These are phyloP conservation scores for Achatina immaculata DNA, from an alignment of 1,140 invertebrate genomes.

Conservation along the genomic window DNA sequence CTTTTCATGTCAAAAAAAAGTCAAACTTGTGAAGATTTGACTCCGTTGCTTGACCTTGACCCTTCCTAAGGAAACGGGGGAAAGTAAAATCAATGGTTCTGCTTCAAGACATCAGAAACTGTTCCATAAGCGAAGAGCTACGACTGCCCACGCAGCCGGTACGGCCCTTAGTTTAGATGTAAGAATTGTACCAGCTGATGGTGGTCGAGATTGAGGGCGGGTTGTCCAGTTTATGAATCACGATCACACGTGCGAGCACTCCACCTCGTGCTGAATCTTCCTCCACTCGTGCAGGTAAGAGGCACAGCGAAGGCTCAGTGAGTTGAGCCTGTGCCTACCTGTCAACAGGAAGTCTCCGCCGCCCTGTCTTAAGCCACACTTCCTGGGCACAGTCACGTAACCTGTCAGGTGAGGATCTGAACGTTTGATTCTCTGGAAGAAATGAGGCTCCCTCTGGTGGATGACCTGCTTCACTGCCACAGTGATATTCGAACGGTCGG, in stretches of 20 bases:
- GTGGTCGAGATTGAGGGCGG: too few relatives aligned
- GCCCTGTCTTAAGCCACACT: slow-evolving; percentile 81
- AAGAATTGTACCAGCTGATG: too few relatives aligned
- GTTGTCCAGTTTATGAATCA: too few relatives aligned
- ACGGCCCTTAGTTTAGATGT: too few relatives aligned
- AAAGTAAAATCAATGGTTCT: too few relatives aligned
- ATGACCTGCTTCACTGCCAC: slow-evolving; percentile 53
- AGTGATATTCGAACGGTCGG: slow-evolving; percentile 46
- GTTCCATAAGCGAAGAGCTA: too few relatives aligned
- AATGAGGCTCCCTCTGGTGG: slow-evolving; percentile 41
- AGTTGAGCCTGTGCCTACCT: slow-evolving; percentile 80
- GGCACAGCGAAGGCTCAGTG: slow-evolving; percentile 81
- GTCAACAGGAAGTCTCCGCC: slow-evolving; percentile 85
- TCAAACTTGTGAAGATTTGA: too few relatives aligned
- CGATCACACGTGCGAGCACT: slow-evolving; percentile 55
- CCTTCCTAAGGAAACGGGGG: too few relatives aligned
- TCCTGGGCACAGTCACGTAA: slow-evolving; percentile 74
- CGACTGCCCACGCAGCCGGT: too few relatives aligned
- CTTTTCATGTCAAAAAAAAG: too few relatives aligned
- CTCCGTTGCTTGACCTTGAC: too few relatives aligned
- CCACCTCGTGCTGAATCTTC: slow-evolving; percentile 75
- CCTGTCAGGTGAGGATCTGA: slow-evolving; percentile 48
- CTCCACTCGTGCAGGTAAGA: slow-evolving; percentile 81
- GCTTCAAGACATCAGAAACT: too few relatives aligned
- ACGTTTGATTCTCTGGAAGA: slow-evolving; percentile 36